Evolutionary conservation across 2,113 vertebrate genomes (phyloP).

Genomic region (Istiophorus platypterus): DNA sequence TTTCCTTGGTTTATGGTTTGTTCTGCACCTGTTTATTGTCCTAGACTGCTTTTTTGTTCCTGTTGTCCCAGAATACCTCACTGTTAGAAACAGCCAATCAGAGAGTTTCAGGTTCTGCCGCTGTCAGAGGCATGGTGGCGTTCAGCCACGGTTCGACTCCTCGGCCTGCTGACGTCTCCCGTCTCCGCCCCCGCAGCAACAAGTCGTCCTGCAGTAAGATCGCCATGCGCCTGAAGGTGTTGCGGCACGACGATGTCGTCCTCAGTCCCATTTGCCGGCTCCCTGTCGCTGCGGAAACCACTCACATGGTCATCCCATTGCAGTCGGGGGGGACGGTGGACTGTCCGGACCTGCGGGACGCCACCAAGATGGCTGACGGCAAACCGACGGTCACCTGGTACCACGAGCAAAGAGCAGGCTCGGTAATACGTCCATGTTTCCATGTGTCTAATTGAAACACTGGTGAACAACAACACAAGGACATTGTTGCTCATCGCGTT

Average conservation of each 20-base stretch:
- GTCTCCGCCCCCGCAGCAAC: slow-evolving; percentile 82
- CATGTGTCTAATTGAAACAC: too few species aligned
- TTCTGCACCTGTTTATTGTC: background rate
- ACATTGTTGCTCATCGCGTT: too few species aligned
- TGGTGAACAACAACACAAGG: too few species aligned
- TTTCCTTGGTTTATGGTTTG: background rate
- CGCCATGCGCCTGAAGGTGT: slow-evolving; percentile 87
- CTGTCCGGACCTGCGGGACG: slow-evolving; percentile 89
- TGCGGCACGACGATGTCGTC: slow-evolving; percentile 66
- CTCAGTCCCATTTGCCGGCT: slow-evolving; percentile 67
- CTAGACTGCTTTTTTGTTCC: background rate
- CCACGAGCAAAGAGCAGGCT: slow-evolving; percentile 53
- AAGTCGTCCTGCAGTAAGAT: slow-evolving; percentile 90
- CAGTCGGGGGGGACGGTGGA: slow-evolving; percentile 72
- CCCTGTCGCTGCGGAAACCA: background rate
- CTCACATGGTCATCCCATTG: slow-evolving; percentile 72
- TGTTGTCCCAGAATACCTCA: background rate
- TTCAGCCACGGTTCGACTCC: background rate
- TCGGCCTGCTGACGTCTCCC: background rate
- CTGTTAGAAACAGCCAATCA: background rate
- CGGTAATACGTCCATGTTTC: background rate
- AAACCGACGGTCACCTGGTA: slow-evolving; percentile 86
- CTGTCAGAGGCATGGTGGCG: too few species aligned
- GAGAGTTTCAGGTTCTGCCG: background rate
- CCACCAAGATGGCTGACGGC: slow-evolving; percentile 80